These are phyloP conservation scores for Tenualosa thibaudeaui DNA, from an alignment of 2,797 vertebrate species.

Conservation along the genomic window DNA sequence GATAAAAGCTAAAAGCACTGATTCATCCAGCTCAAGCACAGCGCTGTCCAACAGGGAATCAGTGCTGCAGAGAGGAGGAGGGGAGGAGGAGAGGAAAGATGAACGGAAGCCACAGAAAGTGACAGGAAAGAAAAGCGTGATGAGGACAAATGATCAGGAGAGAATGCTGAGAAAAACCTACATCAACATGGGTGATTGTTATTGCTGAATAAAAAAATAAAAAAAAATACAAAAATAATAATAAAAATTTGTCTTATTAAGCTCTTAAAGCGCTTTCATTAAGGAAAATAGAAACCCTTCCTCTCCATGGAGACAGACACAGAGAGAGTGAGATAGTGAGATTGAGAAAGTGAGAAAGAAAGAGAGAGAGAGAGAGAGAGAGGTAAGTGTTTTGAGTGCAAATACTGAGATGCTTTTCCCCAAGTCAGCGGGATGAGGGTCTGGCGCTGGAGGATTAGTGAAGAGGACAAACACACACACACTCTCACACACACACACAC, in stretches of 20 bases:
- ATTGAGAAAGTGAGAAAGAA: background rate
- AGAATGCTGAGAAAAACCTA: background rate
- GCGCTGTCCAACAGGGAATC: background rate
- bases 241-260: background rate
- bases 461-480: background rate
- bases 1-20: background rate
- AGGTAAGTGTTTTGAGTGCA: background rate
- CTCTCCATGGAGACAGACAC: background rate
- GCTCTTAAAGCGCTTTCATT: background rate
- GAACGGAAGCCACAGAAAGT: background rate
- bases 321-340: background rate
- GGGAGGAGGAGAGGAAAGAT: background rate
- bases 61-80: background rate
- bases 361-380: background rate
- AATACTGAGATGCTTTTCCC: background rate
- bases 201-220: background rate
- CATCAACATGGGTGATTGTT: background rate
- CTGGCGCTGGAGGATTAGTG: background rate
- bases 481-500: too few relatives aligned
- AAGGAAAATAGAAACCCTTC: background rate
- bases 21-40: background rate
- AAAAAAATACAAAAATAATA: background rate
- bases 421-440: conserved; percentile 1
- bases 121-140: background rate
- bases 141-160: background rate